Evolutionary conservation across 2,888 invertebrate species (phyloP).

Genomic region (Micoletzkya japonica): DNA sequence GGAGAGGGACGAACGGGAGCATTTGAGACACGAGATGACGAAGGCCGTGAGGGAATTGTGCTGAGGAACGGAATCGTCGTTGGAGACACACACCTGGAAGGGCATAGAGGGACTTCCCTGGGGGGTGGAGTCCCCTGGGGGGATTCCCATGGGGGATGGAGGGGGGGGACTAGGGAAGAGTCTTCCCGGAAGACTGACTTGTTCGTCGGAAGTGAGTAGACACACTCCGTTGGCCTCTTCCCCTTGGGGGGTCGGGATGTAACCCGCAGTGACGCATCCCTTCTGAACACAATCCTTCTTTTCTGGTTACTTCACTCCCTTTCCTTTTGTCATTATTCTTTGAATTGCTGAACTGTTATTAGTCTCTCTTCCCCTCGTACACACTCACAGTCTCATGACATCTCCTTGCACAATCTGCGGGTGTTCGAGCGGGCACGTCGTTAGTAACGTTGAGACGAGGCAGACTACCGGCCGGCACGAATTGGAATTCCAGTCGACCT

Average conservation of each 20-base stretch:
- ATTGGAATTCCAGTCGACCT: slow-evolving; percentile 61
- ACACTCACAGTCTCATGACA: slow-evolving; percentile 52
- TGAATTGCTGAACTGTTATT: not conserved
- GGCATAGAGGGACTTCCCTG: too few species aligned
- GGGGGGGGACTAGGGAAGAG: too few species aligned
- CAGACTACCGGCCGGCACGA: slow-evolving; percentile 51
- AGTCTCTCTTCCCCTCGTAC: too few species aligned
- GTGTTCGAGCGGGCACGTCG: slow-evolving; percentile 59
- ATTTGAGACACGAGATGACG: slow-evolving; percentile 60
- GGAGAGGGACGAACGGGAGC: slow-evolving; percentile 48
- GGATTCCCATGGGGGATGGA: too few species aligned
- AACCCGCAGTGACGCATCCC: slow-evolving; percentile 59
- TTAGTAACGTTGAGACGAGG: slow-evolving; percentile 60
- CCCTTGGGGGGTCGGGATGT: slow-evolving; percentile 57
- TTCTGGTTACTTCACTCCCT: not conserved
- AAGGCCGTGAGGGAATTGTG: slow-evolving; percentile 60
- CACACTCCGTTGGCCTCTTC: slow-evolving; percentile 58
- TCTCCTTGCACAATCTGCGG: slow-evolving; percentile 62
- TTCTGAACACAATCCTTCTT: slow-evolving; percentile 38
- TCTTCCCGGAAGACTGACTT: not conserved
- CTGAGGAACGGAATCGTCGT: slow-evolving; percentile 54
- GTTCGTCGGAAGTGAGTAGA: slow-evolving; percentile 48
- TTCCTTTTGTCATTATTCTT: not conserved
- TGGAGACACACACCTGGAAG: slow-evolving; percentile 43
- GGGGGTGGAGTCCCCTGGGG: too few species aligned